Evolutionary conservation across 2,888 invertebrate genomes (phyloP), one percentile per base, ranked within the genome.

Genomic region (Drosophila subquinaria): DNA sequence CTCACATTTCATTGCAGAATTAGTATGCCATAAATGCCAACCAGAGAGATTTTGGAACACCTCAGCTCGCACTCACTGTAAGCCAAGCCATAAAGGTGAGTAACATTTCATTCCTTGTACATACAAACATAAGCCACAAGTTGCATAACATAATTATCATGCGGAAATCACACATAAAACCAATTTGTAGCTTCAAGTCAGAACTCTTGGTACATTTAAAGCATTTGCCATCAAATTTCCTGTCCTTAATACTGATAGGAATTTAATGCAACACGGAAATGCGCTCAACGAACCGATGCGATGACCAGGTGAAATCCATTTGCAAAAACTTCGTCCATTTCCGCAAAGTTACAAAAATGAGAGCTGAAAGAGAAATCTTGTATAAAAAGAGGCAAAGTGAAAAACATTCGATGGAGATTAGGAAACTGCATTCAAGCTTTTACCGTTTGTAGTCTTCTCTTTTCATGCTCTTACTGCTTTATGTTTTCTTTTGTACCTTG

Each of bases 191-290:
- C 64, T 60, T 17, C 15, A 51, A 36, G 20, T 38, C 51, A 38
- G 45, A 2, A 36, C 47, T 70, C 30, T 70, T 30, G 73, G 63
- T 63, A 52, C 70, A 52, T 71, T 78, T 82, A 71, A 78, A 78
- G 75, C 68, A 86, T 60, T 81, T 79, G 56, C 57, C 79, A 76
- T 79, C 76, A 76, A 76, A 86, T 87, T 87, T 87, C 89, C 85
- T 83, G 89, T 57, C 9, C 23, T 52, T 53, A 70, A 60, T 50
- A 70, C 48, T 68, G 76, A 73, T 69, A 72, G 75, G 67, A 77
- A 70, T 81, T 89, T 79, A 84, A 90, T 79, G 76, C 71, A 73
- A 79, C 71, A 66, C 84, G 90, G 89, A 90, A 86, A 88, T 81
- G 73, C 78, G 71, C 78, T 76, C 66, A 76, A 76, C 78, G 76